Base-by-base conservation (phyloP, 1,140 invertebrate genomes). In the Trachymyrmex septentrionalis region DNA sequence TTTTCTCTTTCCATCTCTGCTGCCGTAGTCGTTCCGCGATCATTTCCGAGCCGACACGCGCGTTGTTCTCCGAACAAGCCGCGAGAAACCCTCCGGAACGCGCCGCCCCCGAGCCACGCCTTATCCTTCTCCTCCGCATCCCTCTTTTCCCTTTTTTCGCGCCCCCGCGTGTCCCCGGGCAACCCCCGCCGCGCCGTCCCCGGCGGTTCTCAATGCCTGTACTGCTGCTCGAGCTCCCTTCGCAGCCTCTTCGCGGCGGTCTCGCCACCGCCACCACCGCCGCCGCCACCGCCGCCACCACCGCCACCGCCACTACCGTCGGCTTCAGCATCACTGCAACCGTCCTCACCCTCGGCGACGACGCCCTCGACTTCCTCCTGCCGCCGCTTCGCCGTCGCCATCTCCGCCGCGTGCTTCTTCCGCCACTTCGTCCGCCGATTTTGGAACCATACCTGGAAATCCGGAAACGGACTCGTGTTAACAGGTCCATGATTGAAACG, bases 371-470 rank as follows among this genome's bases (percentile, higher is more conserved):
- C 97, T 91, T 99, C 98, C 95, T 99, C 99, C 94, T 99, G 99
- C 94, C 99, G 98, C 93, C 98, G 97, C 95, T 99, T 99, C 7
- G 99, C 99, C 34, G 98, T 99, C 71, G 99, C 99, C 98, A 99
- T 99, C 96, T 99, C 99, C 3, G 99, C 99, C 0, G 99, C 99
- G 96, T 99, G 99, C 95, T 99, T 99, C 97, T 99, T 99, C 92
- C 99, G 96, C 99, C 99, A 99, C 96, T 99, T 99, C 91, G 99
- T 99, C 93, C 99, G 96, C 94, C 99, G 97, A 95, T 99, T 99
- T 96, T 99, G 99, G 96, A 99, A 99, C 99, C 99, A 99, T 59
- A 99, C 99, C 99, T 99, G 80, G 0, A 90, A 90, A 78, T 44
- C 82, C 44, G 14, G 38, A 86, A 61, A 57, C 64, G 50, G 64